These are phyloP conservation scores for Parambassis ranga DNA, from an alignment of 2,797 vertebrate species.

Conservation along the genomic window DNA sequence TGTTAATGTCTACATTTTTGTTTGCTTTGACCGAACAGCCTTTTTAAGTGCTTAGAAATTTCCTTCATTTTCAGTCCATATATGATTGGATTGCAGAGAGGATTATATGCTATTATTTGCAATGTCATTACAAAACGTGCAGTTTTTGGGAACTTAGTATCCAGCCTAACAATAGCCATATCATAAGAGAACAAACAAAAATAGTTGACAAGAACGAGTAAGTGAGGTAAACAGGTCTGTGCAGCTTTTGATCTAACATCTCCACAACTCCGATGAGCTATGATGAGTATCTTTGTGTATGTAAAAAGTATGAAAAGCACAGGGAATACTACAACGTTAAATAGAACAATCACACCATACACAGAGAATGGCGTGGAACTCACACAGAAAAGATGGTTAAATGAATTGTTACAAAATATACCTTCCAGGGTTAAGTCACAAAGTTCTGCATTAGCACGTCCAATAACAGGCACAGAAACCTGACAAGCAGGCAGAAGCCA, in stretches of 20 bases:
- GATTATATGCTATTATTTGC: conserved; percentile 14
- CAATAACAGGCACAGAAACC: not conserved
- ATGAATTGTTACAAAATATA: conserved; percentile 34
- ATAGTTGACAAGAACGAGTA: conserved; percentile 35
- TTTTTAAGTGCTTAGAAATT: conserved; percentile 13
- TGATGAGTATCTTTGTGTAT: conserved; percentile 31
- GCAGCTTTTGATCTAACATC: conserved; percentile 27
- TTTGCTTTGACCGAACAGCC: not conserved
- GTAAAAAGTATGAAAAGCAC: conserved; percentile 37
- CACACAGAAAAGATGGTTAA: not conserved
- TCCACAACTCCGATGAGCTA: not conserved
- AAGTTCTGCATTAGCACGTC: not conserved
- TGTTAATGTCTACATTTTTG: too few relatives aligned
- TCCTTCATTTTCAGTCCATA: conserved; percentile 34
- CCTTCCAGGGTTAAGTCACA: conserved; percentile 25
- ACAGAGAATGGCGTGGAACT: accelerated
- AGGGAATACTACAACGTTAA: not conserved
- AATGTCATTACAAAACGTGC: conserved; percentile 19
- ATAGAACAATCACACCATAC: not conserved
- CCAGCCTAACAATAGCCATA: not conserved
- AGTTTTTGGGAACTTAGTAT: conserved; percentile 5
- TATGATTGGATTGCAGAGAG: conserved; percentile 4
- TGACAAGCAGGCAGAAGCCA: conserved; percentile 29
- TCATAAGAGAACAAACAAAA: conserved; percentile 6
- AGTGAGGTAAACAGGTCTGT: conserved; percentile 48